Base-by-base conservation (phyloP, 2,797 vertebrate species). In the Coracias cyanogaster region DNA sequence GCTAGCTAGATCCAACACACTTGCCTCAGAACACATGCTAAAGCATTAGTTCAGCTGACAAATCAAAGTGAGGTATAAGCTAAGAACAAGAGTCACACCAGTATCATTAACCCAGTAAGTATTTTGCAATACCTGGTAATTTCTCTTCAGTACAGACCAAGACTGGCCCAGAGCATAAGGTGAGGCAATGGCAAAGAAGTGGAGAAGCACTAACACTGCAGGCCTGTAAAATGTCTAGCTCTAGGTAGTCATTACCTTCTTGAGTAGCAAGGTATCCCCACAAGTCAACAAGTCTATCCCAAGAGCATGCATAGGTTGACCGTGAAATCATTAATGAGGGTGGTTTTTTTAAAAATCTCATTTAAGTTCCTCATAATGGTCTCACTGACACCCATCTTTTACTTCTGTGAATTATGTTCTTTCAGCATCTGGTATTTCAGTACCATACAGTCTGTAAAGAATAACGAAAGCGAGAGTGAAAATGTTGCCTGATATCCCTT, bases 231-330 rank as follows among this genome's bases (percentile, higher is more conserved):
- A 58, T 18, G 22, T 33, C 51, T 69, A 52, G 39, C 67, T 92
- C 72, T 48, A 69, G 20, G 79, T 28, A 89, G 57, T 72, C 88
- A 60, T 93, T 76, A 89, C 51, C 84, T 96, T 80, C 95, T 64
- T 39, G 71, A 97, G 97, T 96, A 97, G 91, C 95, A 89, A 95
- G 73, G 85, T 94, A 74, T 95, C 28, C 61, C 72, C 41, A 61
- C 28, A 39, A 73, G 37, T 82, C 89, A 91, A 61, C 2, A 1
- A 62, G 54, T 77, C 58, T 85, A 55, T 81, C 86, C 89, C 71
- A 82, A 67, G 87, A 71, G 29, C 67, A 71, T 76, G 90, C 37
- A 92, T 41, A 94, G 83, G 86, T 45, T 90, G 88, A 96, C 82
- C 17, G 35, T 61, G 54, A 96, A 94, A 96, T 82, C 54, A 81